These are phyloP conservation scores for Chascanopsetta lugubris DNA, from an alignment of 2,113 vertebrate species.

Conservation along the genomic window DNA sequence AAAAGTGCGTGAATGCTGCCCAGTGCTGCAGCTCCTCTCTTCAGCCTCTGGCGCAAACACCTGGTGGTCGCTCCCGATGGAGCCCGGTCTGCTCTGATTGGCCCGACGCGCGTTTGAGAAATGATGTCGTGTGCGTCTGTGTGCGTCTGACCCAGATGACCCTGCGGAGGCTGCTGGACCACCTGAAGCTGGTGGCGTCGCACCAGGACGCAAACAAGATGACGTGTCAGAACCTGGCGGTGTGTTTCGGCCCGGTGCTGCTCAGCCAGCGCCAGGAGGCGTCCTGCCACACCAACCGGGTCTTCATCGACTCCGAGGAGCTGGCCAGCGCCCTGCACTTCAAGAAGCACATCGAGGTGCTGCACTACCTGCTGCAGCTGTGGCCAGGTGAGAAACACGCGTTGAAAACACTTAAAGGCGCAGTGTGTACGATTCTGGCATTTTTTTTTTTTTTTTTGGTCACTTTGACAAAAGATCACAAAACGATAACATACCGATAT, in stretches of 20 bases:
- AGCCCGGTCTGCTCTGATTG: background rate
- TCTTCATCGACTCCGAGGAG: constrained; percentile 97
- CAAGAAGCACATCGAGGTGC: constrained; percentile 98
- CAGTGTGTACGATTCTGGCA: no score
- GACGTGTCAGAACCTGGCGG: constrained; percentile 98
- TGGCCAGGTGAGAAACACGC: constrained; percentile 99
- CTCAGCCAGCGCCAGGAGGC: constrained; percentile 95
- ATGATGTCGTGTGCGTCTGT: no score
- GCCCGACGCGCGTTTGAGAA: no score
- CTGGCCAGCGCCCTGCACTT: constrained; percentile 97
- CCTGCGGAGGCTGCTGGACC: constrained; percentile 91
- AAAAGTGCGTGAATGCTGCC: no score
- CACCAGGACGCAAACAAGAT: constrained; percentile 96
- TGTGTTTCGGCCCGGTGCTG: constrained; percentile 96
- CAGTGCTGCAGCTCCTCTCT: no score
- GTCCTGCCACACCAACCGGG: constrained; percentile 89
- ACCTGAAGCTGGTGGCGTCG: constrained; percentile 95
- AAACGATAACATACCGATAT: no score
- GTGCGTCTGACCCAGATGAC: constrained; percentile 82
- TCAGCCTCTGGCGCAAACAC: no score
- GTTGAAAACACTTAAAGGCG: no score
- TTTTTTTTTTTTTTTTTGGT: no score
- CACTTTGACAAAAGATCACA: no score
- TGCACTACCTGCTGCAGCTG: constrained; percentile 96
- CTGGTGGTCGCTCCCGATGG: no score